phyloP scores from a whole-genome alignment of 2,888 invertebrate genomes.

The Cetonia aurata region DNA sequence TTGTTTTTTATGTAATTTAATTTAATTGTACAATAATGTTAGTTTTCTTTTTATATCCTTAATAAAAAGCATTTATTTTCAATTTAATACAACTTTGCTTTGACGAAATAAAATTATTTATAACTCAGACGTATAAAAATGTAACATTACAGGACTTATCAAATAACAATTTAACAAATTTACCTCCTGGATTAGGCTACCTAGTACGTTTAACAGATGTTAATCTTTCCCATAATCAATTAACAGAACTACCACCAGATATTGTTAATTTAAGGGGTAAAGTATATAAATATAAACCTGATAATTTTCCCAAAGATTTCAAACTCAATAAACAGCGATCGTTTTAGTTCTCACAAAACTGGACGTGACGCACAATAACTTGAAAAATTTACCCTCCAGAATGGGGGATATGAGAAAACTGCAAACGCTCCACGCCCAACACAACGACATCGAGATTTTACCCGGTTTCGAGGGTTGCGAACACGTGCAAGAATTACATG shows the following conservation, averaged over 20 bases:
- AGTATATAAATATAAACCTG: slow-evolving; percentile 26
- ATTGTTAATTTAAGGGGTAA: slow-evolving; percentile 86
- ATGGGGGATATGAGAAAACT: slow-evolving; percentile 82
- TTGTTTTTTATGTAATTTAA: no score
- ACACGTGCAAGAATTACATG: slow-evolving; percentile 82
- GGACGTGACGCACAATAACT: slow-evolving; percentile 80
- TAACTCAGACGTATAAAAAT: not conserved
- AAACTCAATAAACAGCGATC: not conserved
- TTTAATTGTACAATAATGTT: no score
- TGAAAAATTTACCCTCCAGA: slow-evolving; percentile 72
- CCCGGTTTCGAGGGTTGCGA: slow-evolving; percentile 84
- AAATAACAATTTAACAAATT: slow-evolving; percentile 77
- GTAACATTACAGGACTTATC: slow-evolving; percentile 78
- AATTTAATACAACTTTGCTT: slow-evolving; percentile 24
- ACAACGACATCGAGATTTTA: slow-evolving; percentile 82
- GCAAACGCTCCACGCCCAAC: slow-evolving; percentile 82
- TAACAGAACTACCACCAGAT: slow-evolving; percentile 83
- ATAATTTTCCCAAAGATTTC: no score
- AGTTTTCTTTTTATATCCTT: no score
- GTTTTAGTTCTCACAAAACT: slow-evolving; percentile 76
- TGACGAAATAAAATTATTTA: slow-evolving; percentile 31
- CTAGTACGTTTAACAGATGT: slow-evolving; percentile 81
- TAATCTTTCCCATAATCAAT: slow-evolving; percentile 80
- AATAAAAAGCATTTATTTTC: no score
- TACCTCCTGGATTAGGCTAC: slow-evolving; percentile 88